Conservation (phyloP, 1,140 invertebrate species). For the Sitobion miscanthi region DNA sequence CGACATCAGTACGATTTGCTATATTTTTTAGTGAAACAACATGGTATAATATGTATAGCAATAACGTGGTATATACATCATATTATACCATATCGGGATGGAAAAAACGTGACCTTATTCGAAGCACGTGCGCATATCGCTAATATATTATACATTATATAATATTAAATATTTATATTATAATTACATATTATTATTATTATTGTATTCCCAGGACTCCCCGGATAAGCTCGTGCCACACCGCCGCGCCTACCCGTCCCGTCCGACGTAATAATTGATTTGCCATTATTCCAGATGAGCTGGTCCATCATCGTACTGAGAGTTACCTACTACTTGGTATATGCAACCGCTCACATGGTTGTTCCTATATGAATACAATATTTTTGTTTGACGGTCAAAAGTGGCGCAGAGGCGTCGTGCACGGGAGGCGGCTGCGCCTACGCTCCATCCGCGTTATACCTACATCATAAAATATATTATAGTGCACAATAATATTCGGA, state of each 20-base stretch:
- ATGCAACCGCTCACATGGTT: not conserved
- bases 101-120: not conserved
- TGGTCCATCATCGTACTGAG: not conserved
- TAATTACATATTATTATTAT: no score
- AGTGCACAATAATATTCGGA: not conserved
- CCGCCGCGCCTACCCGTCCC: no score
- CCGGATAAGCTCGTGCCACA: not conserved
- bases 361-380: not conserved
- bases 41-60: not conserved
- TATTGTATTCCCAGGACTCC: not conserved
- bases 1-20: not conserved
- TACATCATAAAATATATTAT: not conserved
- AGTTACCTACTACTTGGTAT: not conserved
- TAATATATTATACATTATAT: not conserved
- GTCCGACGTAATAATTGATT: constrained; percentile 9
- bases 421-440: not conserved
- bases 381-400: constrained; percentile 27
- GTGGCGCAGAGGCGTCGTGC: constrained; percentile 37
- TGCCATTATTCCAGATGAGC: not conserved
- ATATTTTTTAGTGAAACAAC: not conserved
- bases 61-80: not conserved
- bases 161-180: no score
- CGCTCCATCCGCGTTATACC: not conserved
- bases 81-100: not conserved
- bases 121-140: not conserved